Evolutionary conservation across 2,888 invertebrate species (phyloP).

Genomic region (Nemotelus nigrinus): DNA sequence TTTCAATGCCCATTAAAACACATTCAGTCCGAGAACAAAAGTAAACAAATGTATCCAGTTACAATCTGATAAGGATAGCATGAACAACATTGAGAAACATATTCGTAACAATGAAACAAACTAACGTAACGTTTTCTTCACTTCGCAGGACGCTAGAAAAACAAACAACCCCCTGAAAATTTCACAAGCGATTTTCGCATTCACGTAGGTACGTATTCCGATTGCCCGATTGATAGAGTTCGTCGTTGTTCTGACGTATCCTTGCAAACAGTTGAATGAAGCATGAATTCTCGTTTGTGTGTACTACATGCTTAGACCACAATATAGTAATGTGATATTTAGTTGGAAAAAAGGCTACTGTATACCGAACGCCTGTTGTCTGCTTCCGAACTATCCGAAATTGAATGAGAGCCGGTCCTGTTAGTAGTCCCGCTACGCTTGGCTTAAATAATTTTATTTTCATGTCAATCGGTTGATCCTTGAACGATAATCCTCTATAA

Average conservation of each 20-base stretch:
- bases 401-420: background rate
- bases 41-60: constrained; percentile 61
- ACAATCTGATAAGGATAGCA: constrained; percentile 65
- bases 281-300: background rate
- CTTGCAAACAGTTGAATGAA: background rate
- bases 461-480: constrained; percentile 53
- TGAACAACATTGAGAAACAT: constrained; percentile 57
- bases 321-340: constrained; percentile 41
- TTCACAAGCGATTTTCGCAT: constrained; percentile 14
- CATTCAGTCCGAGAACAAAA: constrained; percentile 43
- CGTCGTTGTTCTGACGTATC: background rate
- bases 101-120: constrained; percentile 44
- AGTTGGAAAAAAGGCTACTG: background rate
- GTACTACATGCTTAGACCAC: constrained; percentile 19
- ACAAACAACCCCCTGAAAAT: constrained; percentile 41
- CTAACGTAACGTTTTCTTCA: constrained; percentile 47
- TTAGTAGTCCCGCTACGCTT: constrained; percentile 1
- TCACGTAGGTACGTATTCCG: background rate
- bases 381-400: background rate
- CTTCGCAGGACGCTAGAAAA: constrained; percentile 42
- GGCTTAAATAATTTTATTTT: constrained; percentile 53
- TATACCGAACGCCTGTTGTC: background rate
- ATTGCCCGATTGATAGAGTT: constrained; percentile 22
- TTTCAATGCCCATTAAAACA: constrained; percentile 31
- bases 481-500: constrained; percentile 43